Evolutionary conservation across 2,888 invertebrate genomes (phyloP).

Genomic region (Synanthedon tipuliformis): DNA sequence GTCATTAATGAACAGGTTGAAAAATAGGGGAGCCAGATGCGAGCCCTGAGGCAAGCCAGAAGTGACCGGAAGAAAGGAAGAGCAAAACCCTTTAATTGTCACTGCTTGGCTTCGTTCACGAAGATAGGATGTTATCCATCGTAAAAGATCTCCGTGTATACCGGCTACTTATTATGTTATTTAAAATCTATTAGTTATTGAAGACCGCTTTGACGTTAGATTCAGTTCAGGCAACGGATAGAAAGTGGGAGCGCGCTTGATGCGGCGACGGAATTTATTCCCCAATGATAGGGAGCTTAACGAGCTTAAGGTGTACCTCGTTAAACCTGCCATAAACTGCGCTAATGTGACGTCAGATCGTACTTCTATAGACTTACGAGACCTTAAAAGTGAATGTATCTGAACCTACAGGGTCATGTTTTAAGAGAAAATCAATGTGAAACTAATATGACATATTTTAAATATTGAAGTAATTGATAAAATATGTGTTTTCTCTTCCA

Average conservation of each 20-base stretch:
- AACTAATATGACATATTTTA: background rate
- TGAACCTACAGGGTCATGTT: no score
- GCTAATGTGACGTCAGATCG: conserved; percentile 43
- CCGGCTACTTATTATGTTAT: no score
- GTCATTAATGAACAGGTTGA: no score
- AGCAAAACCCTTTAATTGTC: no score
- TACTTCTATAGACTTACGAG: conserved; percentile 20
- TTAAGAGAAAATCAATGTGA: background rate
- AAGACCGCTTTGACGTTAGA: conserved; percentile 22
- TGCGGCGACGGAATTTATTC: conserved; percentile 37
- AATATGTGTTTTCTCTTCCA: no score
- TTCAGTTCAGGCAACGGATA: conserved; percentile 23
- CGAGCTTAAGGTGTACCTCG: conserved; percentile 45
- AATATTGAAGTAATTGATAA: background rate
- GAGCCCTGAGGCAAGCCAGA: no score
- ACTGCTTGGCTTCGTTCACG: no score
- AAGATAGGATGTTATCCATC: no score
- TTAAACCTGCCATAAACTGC: conserved; percentile 42
- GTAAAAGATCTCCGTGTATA: no score
- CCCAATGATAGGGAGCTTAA: conserved; percentile 46
- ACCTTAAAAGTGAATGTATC: background rate
- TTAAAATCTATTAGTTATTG: no score
- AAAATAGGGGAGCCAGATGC: no score
- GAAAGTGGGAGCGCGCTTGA: conserved; percentile 23
- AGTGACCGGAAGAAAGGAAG: no score